Evolutionary conservation across 2,113 vertebrate genomes (phyloP).

Genomic region (Pseudorhombus dupliciocellatus): DNA sequence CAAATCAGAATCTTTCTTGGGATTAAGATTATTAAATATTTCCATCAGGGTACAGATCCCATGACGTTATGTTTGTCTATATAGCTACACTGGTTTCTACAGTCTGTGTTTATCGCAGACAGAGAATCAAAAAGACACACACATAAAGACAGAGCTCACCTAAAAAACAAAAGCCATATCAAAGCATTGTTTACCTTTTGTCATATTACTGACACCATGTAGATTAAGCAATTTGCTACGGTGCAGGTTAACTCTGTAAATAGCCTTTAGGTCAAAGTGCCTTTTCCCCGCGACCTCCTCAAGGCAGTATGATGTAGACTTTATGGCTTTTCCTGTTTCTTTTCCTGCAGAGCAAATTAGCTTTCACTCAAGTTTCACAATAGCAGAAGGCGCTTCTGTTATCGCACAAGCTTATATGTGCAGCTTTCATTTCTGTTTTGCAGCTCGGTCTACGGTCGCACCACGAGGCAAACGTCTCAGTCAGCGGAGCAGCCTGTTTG

Average conservation of each 20-base stretch:
- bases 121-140: background rate
- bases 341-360: slow-evolving; percentile 27
- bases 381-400: slow-evolving; percentile 20
- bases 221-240: background rate
- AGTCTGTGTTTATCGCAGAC: background rate
- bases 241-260: background rate
- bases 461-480: background rate
- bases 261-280: slow-evolving; percentile 44
- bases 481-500: background rate
- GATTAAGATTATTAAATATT: background rate
- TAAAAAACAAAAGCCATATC: slow-evolving; percentile 42
- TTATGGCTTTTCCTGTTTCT: background rate
- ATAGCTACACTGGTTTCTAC: slow-evolving; percentile 4
- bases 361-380: slow-evolving; percentile 43
- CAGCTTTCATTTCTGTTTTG: slow-evolving; percentile 19
- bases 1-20: slow-evolving; percentile 20
- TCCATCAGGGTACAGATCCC: slow-evolving; percentile 18
- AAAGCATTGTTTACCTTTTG: background rate
- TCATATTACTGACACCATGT: slow-evolving; percentile 1
- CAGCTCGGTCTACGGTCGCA: background rate
- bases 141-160: background rate
- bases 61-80: background rate
- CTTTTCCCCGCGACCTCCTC: slow-evolving; percentile 33
- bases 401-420: slow-evolving; percentile 32
- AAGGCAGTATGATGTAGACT: slow-evolving; percentile 35